phyloP scores from a whole-genome alignment of 2,888 invertebrate genomes.

The Auanema freiburgensis region DNA sequence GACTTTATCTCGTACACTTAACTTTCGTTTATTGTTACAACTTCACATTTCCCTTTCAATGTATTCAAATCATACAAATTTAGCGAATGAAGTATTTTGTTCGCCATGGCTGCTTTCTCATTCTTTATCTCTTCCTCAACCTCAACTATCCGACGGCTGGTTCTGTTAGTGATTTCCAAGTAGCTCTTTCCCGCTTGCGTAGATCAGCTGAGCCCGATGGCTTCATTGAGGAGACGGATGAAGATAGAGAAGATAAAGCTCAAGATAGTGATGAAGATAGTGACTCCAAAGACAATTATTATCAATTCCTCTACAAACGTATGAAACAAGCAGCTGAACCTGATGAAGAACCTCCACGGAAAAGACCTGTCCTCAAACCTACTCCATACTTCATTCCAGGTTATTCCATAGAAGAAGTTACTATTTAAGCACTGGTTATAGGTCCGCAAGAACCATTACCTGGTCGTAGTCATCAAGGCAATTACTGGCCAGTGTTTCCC shows the following conservation, averaged over 20 bases:
- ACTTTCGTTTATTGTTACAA: too few species aligned
- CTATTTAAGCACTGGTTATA: slow-evolving; percentile 2
- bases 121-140: too few species aligned
- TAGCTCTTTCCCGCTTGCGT: not conserved
- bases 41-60: too few species aligned
- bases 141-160: too few species aligned
- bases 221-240: slow-evolving; percentile 5
- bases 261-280: slow-evolving; percentile 1
- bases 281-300: slow-evolving; percentile 21
- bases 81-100: too few species aligned
- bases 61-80: too few species aligned
- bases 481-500: slow-evolving; percentile 56
- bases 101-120: too few species aligned
- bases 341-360: not conserved
- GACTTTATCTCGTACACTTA: too few species aligned
- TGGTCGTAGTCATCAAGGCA: slow-evolving; percentile 46
- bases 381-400: not conserved
- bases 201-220: not conserved
- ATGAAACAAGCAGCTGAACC: slow-evolving; percentile 42
- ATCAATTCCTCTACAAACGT: slow-evolving; percentile 40
- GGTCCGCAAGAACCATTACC: slow-evolving; percentile 54
- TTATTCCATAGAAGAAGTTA: not conserved
- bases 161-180: not conserved
- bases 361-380: not conserved
- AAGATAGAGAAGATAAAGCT: slow-evolving; percentile 13